Conservation (phyloP, 1,140 invertebrate species). For the Drosophila nikananu region DNA sequence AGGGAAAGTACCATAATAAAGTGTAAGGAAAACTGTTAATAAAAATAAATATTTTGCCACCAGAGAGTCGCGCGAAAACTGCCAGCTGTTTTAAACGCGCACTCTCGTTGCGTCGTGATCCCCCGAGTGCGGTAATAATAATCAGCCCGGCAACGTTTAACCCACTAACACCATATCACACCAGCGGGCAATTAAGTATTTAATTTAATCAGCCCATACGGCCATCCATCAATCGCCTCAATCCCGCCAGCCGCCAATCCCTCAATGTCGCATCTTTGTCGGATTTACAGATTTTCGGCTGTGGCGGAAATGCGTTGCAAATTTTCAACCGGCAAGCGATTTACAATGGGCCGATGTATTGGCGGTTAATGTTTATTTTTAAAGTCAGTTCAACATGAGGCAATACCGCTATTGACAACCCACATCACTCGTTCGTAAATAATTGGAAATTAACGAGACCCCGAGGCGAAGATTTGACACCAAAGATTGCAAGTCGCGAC, state of each 20-base stretch:
- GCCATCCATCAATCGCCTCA: constrained; percentile 40
- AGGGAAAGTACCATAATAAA: background rate
- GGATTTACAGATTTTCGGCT: constrained; percentile 23
- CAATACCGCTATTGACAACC: constrained; percentile 32
- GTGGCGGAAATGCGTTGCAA: constrained; percentile 67
- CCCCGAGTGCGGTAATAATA: constrained; percentile 53
- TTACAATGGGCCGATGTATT: constrained; percentile 16
- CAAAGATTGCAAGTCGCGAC: constrained; percentile 54
- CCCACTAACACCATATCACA: constrained; percentile 66
- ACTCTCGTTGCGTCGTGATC: background rate
- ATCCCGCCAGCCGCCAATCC: constrained; percentile 38
- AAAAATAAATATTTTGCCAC: constrained; percentile 9
- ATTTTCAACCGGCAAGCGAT: constrained; percentile 30
- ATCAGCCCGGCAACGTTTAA: constrained; percentile 59
- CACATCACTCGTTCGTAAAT: constrained; percentile 38
- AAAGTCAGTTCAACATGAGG: constrained; percentile 23
- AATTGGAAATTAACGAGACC: constrained; percentile 65
- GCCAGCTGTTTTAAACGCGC: constrained; percentile 33
- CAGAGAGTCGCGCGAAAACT: constrained; percentile 17
- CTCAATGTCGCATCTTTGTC: constrained; percentile 55
- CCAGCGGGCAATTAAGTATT: constrained; percentile 41
- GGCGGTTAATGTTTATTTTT: constrained; percentile 35
- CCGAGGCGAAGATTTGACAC: constrained; percentile 56
- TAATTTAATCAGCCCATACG: constrained; percentile 49
- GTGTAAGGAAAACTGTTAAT: constrained; percentile 11